These are phyloP conservation scores for Meda fulgida DNA, from an alignment of 2,797 vertebrate genomes.

Conservation along the genomic window DNA sequence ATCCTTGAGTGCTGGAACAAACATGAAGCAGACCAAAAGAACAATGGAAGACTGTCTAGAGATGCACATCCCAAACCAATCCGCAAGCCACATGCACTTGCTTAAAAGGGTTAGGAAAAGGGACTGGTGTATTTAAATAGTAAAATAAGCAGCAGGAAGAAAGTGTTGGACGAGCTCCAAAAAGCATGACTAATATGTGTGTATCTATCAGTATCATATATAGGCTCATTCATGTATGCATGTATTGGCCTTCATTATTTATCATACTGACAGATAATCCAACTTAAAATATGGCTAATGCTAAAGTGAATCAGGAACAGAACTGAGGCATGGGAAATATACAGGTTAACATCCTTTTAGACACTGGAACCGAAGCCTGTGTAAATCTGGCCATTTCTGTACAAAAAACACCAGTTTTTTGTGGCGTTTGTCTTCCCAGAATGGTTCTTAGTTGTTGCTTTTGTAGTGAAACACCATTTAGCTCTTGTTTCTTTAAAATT, in stretches of 20 bases:
- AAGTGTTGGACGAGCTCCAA: background rate
- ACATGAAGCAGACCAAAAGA: background rate
- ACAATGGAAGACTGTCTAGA: background rate
- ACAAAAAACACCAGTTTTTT: background rate
- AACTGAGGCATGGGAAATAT: constrained; percentile 38
- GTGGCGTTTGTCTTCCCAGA: constrained; percentile 12
- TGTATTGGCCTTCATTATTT: background rate
- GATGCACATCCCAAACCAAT: constrained; percentile 16
- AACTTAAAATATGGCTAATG: constrained; percentile 15
- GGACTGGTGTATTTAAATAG: background rate
- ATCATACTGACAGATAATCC: constrained; percentile 2
- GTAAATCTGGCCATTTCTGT: constrained; percentile 65
- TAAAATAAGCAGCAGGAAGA: constrained; percentile 1
- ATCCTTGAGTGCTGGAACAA: background rate
- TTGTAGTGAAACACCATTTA: background rate
- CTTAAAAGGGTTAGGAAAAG: background rate
- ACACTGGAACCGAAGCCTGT: constrained; percentile 61
- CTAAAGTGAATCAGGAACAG: constrained; percentile 57
- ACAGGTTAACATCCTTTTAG: constrained; percentile 22
- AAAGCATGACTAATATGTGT: background rate
- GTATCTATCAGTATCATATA: background rate
- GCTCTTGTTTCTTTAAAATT: background rate
- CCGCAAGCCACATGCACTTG: constrained; percentile 18
- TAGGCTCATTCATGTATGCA: background rate
- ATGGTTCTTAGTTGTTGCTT: constrained; percentile 11